phyloP scores from a whole-genome alignment of 92 coral and sea anemone species.

The Parazoanthus swiftii region DNA sequence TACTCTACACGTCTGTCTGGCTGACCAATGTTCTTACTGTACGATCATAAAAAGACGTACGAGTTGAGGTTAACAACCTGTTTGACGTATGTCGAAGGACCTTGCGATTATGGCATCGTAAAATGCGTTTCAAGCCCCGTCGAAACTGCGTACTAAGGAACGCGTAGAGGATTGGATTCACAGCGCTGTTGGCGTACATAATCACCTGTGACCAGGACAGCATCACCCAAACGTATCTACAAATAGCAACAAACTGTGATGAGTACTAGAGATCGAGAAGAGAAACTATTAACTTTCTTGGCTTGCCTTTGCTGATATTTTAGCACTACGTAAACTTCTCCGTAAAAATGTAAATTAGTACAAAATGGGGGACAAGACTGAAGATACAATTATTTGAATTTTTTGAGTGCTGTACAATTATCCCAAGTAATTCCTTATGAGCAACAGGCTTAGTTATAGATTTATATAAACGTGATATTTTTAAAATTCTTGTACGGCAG shows the following conservation, averaged over 20 bases:
- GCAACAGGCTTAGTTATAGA: too few species aligned
- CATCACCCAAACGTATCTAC: slow-evolving; percentile 61
- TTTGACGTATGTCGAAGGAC: background rate
- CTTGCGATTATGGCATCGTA: slow-evolving; percentile 29
- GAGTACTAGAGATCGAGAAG: too few species aligned
- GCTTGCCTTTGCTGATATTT: too few species aligned
- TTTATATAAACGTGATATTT: too few species aligned
- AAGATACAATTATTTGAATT: too few species aligned
- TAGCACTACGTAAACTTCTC: too few species aligned
- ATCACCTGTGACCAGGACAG: slow-evolving; percentile 79
- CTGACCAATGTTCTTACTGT: background rate
- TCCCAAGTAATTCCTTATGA: too few species aligned
- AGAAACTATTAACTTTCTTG: too few species aligned
- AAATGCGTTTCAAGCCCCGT: slow-evolving; percentile 73
- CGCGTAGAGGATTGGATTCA: slow-evolving; percentile 89
- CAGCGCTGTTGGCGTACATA: slow-evolving; percentile 90
- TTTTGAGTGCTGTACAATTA: too few species aligned
- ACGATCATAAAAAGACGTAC: slow-evolving; percentile 18
- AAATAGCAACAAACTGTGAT: background rate
- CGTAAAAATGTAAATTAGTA: too few species aligned
- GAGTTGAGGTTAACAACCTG: slow-evolving; percentile 40
- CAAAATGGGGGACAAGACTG: too few species aligned
- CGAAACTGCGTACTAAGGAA: slow-evolving; percentile 91
- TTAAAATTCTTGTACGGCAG: too few species aligned
- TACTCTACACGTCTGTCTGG: slow-evolving; percentile 27